These are phyloP conservation scores for Notarius quadriscutis DNA, from an alignment of 2,113 vertebrate genomes.

Conservation along the genomic window DNA sequence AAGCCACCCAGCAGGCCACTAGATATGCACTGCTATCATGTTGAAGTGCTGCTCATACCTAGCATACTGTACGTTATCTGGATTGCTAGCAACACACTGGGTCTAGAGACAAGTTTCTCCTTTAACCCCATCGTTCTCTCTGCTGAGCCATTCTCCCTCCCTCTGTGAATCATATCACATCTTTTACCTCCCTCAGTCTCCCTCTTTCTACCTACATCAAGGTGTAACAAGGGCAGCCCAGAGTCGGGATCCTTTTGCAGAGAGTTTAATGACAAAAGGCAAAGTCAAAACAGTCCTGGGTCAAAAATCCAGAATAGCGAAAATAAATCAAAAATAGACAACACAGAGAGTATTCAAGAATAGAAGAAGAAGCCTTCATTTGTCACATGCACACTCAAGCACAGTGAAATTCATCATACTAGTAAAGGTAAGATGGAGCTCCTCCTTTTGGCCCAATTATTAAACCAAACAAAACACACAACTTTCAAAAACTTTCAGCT, in stretches of 20 bases:
- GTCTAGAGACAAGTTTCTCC: background rate
- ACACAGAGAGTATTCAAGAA: too few relatives aligned
- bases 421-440: too few relatives aligned
- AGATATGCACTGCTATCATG: background rate
- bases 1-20: background rate
- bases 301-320: too few relatives aligned
- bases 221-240: background rate
- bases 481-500: too few relatives aligned
- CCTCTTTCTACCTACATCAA: background rate
- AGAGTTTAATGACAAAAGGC: background rate
- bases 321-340: too few relatives aligned
- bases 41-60: background rate
- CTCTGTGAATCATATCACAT: background rate
- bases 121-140: background rate
- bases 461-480: too few relatives aligned
- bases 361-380: too few relatives aligned
- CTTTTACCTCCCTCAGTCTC: background rate
- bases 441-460: too few relatives aligned
- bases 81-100: background rate
- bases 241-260: background rate
- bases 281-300: background rate
- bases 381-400: too few relatives aligned
- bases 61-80: background rate
- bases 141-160: background rate
- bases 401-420: too few relatives aligned